Evolutionary conservation across 2,888 invertebrate genomes (phyloP).

Genomic region (Hypomecis punctinalis): DNA sequence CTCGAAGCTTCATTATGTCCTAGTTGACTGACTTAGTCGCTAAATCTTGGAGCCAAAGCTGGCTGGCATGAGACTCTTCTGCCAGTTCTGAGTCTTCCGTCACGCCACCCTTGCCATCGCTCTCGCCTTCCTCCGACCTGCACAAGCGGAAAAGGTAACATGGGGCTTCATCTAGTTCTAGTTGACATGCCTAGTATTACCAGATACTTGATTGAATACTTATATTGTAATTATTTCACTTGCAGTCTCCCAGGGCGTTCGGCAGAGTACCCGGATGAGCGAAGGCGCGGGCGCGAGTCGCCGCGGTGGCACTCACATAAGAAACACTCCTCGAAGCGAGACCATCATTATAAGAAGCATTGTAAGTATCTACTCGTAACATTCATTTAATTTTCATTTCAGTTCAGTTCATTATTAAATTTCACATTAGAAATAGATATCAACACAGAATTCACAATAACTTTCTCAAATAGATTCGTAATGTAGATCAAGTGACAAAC

Average conservation of each 20-base stretch:
- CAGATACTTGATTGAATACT: too few relatives aligned
- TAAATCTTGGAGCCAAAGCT: constrained; percentile 91
- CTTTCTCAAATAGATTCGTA: too few relatives aligned
- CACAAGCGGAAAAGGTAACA: constrained; percentile 83
- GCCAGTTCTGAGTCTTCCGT: constrained; percentile 89
- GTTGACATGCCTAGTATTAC: too few relatives aligned
- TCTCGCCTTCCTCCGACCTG: constrained; percentile 86
- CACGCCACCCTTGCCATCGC: constrained; percentile 91
- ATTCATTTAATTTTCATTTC: too few relatives aligned
- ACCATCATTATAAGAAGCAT: constrained; percentile 86
- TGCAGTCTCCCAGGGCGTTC: constrained; percentile 87
- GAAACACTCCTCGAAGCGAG: constrained; percentile 84
- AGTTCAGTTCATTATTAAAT: too few relatives aligned
- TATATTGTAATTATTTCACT: neutral
- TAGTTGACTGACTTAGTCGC: too few relatives aligned
- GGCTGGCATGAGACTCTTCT: constrained; percentile 86
- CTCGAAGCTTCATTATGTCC: too few relatives aligned
- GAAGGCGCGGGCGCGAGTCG: constrained; percentile 74
- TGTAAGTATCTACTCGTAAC: constrained; percentile 80
- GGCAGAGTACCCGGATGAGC: constrained; percentile 72
- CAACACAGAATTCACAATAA: too few relatives aligned
- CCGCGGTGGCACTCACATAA: constrained; percentile 81
- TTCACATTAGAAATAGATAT: too few relatives aligned
- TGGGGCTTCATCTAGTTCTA: too few relatives aligned
- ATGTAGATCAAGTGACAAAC: too few relatives aligned